phyloP scores from a whole-genome alignment of 2,113 vertebrate species.

The Ginglymostoma cirratum region DNA sequence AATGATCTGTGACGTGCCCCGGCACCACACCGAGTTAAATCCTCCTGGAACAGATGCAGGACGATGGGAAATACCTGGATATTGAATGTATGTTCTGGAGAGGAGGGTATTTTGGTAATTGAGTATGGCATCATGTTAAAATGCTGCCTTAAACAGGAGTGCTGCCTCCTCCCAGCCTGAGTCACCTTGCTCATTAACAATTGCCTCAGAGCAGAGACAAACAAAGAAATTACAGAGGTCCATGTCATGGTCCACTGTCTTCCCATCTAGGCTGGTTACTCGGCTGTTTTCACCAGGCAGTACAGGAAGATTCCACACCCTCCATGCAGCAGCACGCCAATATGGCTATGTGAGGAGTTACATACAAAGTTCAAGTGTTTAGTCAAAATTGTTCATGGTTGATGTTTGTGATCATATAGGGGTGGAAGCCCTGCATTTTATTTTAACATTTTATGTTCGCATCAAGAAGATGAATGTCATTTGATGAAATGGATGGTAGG shows the following conservation, averaged over 20 bases:
- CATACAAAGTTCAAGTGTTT: neutral
- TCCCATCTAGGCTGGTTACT: neutral
- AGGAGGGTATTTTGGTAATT: neutral
- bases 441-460: neutral
- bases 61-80: neutral
- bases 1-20: neutral
- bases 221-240: neutral
- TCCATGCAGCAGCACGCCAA: no score
- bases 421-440: neutral
- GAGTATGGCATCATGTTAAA: neutral
- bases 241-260: neutral
- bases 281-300: neutral
- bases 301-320: neutral
- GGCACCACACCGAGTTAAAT: neutral
- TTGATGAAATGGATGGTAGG: neutral
- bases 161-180: neutral
- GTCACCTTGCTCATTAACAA: neutral
- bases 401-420: neutral
- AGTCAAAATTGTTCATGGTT: neutral
- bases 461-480: neutral
- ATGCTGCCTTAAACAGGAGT: neutral
- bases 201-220: neutral
- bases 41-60: no score
- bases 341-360: neutral
- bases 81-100: neutral